phyloP scores from a whole-genome alignment of 2,797 vertebrate genomes.

The Mormyrus hasselquistii region DNA sequence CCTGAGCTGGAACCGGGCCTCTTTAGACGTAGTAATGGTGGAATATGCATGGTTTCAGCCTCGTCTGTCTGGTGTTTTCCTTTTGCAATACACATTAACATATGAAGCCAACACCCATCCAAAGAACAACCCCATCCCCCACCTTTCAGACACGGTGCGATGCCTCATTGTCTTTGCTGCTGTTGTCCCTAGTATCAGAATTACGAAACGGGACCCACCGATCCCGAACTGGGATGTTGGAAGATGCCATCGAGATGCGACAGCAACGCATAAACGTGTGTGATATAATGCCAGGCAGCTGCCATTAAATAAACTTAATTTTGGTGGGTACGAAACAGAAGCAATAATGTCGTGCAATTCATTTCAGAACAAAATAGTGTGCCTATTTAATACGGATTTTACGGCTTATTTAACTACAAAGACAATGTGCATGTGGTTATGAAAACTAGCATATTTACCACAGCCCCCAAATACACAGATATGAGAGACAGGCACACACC shows the following conservation, averaged over 20 bases:
- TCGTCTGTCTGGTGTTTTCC: constrained; percentile 12
- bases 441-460: background rate
- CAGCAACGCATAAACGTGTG: background rate
- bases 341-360: background rate
- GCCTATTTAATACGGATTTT: background rate
- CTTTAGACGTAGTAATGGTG: background rate
- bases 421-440: background rate
- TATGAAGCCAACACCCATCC: constrained; percentile 19
- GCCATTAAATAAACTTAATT: background rate
- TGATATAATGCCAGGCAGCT: background rate
- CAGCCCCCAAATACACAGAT: constrained; percentile 13
- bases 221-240: background rate
- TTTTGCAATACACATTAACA: constrained; percentile 22
- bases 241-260: constrained; percentile 11
- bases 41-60: constrained; percentile 16
- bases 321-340: background rate
- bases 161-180: constrained; percentile 16
- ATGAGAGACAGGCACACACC: constrained; percentile 19
- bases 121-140: background rate
- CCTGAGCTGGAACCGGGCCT: constrained; percentile 17
- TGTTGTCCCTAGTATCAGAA: constrained; percentile 19
- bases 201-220: background rate
- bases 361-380: background rate
- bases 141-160: background rate
- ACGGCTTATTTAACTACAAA: background rate